Evolutionary conservation across 2,888 invertebrate genomes (phyloP), one percentile per base, ranked within the genome.

Genomic region (Watsonalla cultraria): DNA sequence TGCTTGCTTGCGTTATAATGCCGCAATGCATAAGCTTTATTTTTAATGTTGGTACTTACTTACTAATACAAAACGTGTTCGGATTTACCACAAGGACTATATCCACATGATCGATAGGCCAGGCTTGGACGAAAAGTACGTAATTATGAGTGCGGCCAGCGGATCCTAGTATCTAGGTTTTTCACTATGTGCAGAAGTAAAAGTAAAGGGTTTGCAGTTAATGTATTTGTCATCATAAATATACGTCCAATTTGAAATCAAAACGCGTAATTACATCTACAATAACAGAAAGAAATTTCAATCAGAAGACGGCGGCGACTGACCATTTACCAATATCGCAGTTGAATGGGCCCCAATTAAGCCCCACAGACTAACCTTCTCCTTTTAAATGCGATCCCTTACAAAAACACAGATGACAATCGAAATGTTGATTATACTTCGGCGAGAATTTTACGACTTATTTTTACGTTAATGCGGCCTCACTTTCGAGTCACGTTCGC

Each of bases 321-420:
- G 80, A 74, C 77, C 79, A 74, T 74, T 77, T 76, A 76, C 76
- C 81, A 83, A 85, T 84, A 82, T 78, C 75, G 76, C 78, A 74
- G 70, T 66, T 86, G 80, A 86, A 86, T 82, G 71, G 80, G 71
- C 73, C 77, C 76, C 84, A 86, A 86, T 86, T 85, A 85, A 81
- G 76, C 70, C 64, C 65, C 69, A 65, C 70, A 68, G 70, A 68
- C 71, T 65, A 72, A 72, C 70, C 72, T 76, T 80, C 68, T 73
- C 62, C 65, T 61, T 74, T 67, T 76, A 78, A 80, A 78, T 72
- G 70, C 65, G 68, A 73, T 74, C 67, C 61, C 68, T 69, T 66
- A 72, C 64, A 78, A 74, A 73, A 77, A 76, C 70, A 70, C 64
- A 66, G 68, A 72, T 72, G 70, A 80, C 78, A 82, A 82, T 80